Percentiles rank a stretch among this genome's conserved stretches.
These are phyloP conservation scores for Rana temporaria DNA, from an alignment of 2,113 vertebrate genomes.

Conservation along the genomic window DNA sequence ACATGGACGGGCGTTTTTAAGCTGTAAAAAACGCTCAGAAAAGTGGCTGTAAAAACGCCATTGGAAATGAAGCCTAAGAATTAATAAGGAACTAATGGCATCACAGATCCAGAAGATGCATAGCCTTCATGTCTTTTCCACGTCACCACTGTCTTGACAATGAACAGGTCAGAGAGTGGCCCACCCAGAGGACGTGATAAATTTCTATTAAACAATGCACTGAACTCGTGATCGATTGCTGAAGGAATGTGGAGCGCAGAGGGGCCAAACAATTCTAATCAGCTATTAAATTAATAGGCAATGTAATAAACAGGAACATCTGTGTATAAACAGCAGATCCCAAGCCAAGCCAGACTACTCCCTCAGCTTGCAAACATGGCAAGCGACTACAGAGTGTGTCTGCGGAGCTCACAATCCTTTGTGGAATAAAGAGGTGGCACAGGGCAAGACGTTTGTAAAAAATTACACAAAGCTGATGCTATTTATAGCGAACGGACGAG, in stretches of 20 bases:
- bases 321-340: neutral
- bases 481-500: neutral
- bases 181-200: neutral
- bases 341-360: neutral
- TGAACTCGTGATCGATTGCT: too few relatives aligned
- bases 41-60: too few relatives aligned
- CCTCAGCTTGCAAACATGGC: neutral
- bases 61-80: too few relatives aligned
- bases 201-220: neutral
- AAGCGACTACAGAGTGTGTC: neutral
- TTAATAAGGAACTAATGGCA: too few relatives aligned
- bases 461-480: neutral
- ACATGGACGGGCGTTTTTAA: too few relatives aligned
- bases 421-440: neutral
- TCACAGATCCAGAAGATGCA: too few relatives aligned
- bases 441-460: neutral
- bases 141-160: too few relatives aligned
- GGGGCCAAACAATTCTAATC: neutral
- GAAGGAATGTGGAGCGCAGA: too few relatives aligned
- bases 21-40: too few relatives aligned
- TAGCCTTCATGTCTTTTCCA: too few relatives aligned
- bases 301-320: conserved; percentile 16
- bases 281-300: neutral
- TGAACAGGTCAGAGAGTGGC: too few relatives aligned
- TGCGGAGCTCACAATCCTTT: neutral